Conservation (phyloP, 92 coral and sea anemone species). For the Epizoanthus rinbou region DNA sequence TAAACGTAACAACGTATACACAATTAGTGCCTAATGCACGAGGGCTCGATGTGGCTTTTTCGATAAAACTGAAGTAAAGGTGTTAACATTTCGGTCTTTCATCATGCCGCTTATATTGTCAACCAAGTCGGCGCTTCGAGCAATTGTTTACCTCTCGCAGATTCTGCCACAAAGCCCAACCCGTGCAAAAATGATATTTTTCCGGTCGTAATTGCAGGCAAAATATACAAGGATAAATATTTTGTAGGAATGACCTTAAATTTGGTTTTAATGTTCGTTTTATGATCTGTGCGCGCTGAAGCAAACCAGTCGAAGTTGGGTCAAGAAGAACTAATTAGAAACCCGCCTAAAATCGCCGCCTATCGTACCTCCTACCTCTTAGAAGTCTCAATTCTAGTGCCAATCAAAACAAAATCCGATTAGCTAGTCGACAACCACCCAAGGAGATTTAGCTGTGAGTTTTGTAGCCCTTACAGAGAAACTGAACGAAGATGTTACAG, state of each 20-base stretch:
- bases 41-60: conserved; percentile 84
- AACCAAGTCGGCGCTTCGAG: conserved; percentile 54
- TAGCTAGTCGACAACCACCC: conserved; percentile 42
- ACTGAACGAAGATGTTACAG: conserved; percentile 25
- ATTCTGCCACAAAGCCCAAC: conserved; percentile 55
- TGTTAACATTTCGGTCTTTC: conserved; percentile 86
- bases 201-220: conserved; percentile 69
- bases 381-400: conserved; percentile 56
- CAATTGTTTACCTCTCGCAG: conserved; percentile 68
- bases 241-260: conserved; percentile 61
- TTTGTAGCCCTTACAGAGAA: conserved; percentile 18
- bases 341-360: conserved; percentile 98
- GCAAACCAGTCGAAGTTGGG: conserved; percentile 62
- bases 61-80: conserved; percentile 82
- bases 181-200: conserved; percentile 58
- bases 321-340: conserved; percentile 90
- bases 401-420: conserved; percentile 68
- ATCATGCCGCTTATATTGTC: conserved; percentile 91
- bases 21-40: conserved; percentile 97
- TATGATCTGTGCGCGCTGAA: conserved; percentile 62
- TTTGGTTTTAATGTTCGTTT: conserved; percentile 77
- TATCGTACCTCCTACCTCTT: conserved; percentile 73
- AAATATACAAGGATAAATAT: conserved; percentile 56
- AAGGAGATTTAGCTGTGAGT: conserved; percentile 36
- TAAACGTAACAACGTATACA: conserved; percentile 92